Evolutionary conservation across 2,797 vertebrate species (phyloP).

Genomic region (Delichon dasypus): DNA sequence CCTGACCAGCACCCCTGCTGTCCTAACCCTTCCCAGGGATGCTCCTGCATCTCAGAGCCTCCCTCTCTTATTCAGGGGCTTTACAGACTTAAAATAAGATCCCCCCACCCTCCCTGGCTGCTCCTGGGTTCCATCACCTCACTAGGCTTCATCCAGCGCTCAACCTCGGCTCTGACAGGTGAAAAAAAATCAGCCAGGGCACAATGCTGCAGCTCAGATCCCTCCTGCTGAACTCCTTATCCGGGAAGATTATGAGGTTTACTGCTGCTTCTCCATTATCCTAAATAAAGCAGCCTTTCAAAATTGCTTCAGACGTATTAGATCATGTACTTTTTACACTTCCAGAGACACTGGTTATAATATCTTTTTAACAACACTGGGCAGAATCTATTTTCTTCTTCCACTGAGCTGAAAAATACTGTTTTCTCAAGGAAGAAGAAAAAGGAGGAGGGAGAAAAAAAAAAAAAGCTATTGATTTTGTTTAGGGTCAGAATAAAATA

Average conservation of each 20-base stretch:
- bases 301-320: conserved; percentile 63
- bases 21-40: not conserved
- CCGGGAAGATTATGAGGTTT: conserved; percentile 56
- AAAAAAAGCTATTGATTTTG: conserved; percentile 66
- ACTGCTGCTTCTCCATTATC: conserved; percentile 68
- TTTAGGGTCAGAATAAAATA: conserved; percentile 72
- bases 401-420: conserved; percentile 60
- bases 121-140: not conserved
- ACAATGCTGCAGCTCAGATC: not conserved
- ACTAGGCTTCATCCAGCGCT: not conserved
- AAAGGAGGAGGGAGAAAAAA: conserved; percentile 20
- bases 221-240: conserved; percentile 34
- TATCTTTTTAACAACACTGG: conserved; percentile 68
- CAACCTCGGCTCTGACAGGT: not conserved
- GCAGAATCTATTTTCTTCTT: conserved; percentile 65
- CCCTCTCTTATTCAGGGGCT: not conserved
- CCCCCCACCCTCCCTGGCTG: not conserved
- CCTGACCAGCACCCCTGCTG: not conserved
- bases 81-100: not conserved
- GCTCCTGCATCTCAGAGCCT: not conserved
- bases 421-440: conserved; percentile 56
- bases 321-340: conserved; percentile 59
- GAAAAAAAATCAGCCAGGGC: not conserved
- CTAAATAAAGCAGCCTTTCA: conserved; percentile 68
- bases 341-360: conserved; percentile 66